A percentile compares a stretch with the other conserved stretches of the same genome.
Evolutionary conservation across 2,888 invertebrate species (phyloP).

Genomic region (Thymelicus acteon): DNA sequence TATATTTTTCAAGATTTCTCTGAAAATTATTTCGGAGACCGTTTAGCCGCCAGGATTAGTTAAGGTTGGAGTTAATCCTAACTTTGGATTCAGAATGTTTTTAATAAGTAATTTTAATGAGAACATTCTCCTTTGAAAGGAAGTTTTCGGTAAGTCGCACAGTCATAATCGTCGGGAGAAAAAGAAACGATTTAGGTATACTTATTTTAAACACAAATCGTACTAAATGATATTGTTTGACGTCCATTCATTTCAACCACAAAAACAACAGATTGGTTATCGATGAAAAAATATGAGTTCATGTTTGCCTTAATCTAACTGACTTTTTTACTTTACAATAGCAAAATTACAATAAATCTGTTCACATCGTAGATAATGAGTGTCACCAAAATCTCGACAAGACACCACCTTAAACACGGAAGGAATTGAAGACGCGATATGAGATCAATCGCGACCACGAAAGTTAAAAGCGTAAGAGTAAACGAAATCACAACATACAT

Average conservation of each 20-base stretch:
- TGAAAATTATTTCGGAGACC: slow-evolving; percentile 19
- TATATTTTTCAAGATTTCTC: slow-evolving; percentile 16
- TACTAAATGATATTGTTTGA: neutral
- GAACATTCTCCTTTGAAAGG: slow-evolving; percentile 18
- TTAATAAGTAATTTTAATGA: slow-evolving; percentile 19
- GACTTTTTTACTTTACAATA: no score
- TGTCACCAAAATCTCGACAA: neutral
- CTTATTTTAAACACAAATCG: neutral
- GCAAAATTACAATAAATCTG: no score
- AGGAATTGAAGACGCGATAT: slow-evolving; percentile 7
- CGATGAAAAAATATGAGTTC: no score
- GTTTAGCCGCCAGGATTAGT: slow-evolving; percentile 24
- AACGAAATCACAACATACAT: slow-evolving; percentile 16
- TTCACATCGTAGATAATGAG: no score
- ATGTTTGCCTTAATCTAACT: no score
- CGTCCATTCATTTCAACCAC: no score
- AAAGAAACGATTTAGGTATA: neutral
- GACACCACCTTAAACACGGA: neutral
- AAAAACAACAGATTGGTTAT: no score
- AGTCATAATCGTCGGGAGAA: neutral
- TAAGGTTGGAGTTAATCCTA: slow-evolving; percentile 28
- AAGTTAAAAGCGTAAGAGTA: slow-evolving; percentile 11
- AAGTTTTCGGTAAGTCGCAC: slow-evolving; percentile 3
- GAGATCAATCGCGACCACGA: slow-evolving; percentile 6
- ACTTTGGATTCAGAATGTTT: slow-evolving; percentile 27